A percentile compares a stretch with the other conserved stretches of the same genome.
Evolutionary conservation across 2,888 invertebrate genomes (phyloP).

Genomic region (Lycaena phlaeas): DNA sequence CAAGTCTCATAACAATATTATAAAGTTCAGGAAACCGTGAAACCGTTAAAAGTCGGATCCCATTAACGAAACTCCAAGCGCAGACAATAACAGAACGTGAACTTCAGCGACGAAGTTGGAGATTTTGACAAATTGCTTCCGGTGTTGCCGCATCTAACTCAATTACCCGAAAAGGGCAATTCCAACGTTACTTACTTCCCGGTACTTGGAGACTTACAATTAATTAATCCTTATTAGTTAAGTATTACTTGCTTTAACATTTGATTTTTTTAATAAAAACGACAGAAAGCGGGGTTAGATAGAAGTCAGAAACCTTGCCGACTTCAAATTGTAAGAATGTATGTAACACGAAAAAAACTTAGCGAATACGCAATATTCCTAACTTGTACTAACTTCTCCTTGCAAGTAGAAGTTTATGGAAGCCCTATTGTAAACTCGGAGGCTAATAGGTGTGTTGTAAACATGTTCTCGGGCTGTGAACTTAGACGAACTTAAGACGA

Average conservation of each 20-base stretch:
- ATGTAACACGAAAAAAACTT: no score
- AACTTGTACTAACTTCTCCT: no score
- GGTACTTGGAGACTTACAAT: neutral
- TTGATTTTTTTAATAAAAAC: no score
- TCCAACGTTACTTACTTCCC: neutral
- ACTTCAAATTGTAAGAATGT: no score
- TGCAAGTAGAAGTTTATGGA: no score
- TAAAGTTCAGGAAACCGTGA: neutral
- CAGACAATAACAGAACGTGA: conserved; percentile 7
- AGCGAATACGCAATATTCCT: no score
- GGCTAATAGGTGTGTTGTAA: neutral
- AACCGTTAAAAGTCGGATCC: neutral
- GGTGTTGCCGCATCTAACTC: conserved; percentile 20
- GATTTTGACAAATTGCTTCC: conserved; percentile 51
- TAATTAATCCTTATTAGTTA: no score
- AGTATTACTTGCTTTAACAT: no score
- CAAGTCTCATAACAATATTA: no score
- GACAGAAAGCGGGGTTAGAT: no score
- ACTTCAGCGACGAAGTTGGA: conserved; percentile 24
- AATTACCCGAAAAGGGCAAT: conserved; percentile 53
- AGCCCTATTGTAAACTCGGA: conserved; percentile 15
- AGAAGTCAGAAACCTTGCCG: no score
- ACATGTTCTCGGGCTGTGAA: neutral
- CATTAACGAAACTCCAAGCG: conserved; percentile 1
- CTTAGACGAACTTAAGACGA: no score